A percentile compares a stretch with the other conserved stretches of the same genome.
Evolutionary conservation across 2,888 invertebrate genomes (phyloP).

Genomic region (Clusia tigrina): DNA sequence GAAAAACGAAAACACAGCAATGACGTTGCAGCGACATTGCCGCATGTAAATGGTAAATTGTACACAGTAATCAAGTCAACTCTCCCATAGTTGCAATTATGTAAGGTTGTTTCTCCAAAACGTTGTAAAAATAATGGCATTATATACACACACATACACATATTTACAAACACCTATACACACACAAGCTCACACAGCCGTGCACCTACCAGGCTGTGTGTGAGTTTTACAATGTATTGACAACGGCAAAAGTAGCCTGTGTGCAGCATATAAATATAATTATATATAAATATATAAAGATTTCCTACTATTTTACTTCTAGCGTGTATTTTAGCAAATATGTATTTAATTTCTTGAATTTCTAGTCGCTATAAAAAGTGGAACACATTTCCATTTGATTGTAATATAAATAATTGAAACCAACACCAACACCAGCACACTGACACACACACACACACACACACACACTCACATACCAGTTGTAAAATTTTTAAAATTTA

Average conservation of each 20-base stretch:
- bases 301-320: slow-evolving; percentile 23
- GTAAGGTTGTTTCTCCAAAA: slow-evolving; percentile 21
- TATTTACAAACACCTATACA: slow-evolving; percentile 16
- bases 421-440: too few species aligned
- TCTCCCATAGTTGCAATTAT: not conserved
- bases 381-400: not conserved
- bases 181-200: too few species aligned
- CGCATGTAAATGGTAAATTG: too few species aligned
- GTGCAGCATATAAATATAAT: slow-evolving; percentile 20
- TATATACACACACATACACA: slow-evolving; percentile 13
- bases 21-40: too few species aligned
- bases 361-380: slow-evolving; percentile 4
- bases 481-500: slow-evolving; percentile 15
- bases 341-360: slow-evolving; percentile 12
- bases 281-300: slow-evolving; percentile 18
- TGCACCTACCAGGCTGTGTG: too few species aligned
- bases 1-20: not conserved
- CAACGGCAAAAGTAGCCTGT: slow-evolving; percentile 22
- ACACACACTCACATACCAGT: not conserved
- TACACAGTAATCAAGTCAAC: not conserved
- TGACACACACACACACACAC: too few species aligned
- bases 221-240: slow-evolving; percentile 20
- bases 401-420: too few species aligned
- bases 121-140: slow-evolving; percentile 3
- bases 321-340: slow-evolving; percentile 39